These are phyloP conservation scores for Pachyseris speciosa DNA, from an alignment of 64 coral and sea anemone species.

Conservation along the genomic window DNA sequence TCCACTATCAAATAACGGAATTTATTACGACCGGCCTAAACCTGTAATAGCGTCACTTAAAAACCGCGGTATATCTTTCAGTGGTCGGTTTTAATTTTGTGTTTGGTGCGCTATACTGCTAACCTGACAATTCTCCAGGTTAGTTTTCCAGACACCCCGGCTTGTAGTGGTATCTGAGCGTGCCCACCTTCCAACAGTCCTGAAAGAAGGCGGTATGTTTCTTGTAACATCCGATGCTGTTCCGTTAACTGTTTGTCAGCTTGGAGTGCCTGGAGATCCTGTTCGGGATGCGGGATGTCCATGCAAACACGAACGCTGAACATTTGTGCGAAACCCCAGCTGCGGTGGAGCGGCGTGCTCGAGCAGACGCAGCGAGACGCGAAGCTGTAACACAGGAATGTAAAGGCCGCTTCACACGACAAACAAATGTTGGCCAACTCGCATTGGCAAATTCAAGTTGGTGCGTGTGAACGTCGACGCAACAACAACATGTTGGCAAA, in stretches of 20 bases:
- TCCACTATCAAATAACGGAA: too few relatives aligned
- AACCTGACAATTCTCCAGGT: not conserved
- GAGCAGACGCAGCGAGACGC: not conserved
- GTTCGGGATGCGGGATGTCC: conserved; percentile 44
- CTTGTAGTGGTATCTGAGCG: not conserved
- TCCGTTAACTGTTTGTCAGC: conserved; percentile 40
- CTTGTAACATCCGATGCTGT: conserved; percentile 56
- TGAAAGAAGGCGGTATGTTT: too few relatives aligned
- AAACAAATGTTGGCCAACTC: too few relatives aligned
- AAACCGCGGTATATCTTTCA: not conserved
- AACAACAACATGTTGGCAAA: too few relatives aligned
- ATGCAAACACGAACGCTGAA: conserved; percentile 38
- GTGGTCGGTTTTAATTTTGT: not conserved
- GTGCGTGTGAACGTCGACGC: too few relatives aligned
- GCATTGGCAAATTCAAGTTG: too few relatives aligned
- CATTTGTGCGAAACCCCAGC: not conserved
- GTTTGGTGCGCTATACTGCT: not conserved
- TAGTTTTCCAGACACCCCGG: not conserved
- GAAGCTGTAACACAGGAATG: conserved; percentile 62
- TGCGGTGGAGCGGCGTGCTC: conserved; percentile 68
- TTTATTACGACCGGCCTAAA: too few relatives aligned
- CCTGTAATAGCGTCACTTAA: too few relatives aligned
- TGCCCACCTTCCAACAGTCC: not conserved
- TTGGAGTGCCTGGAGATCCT: conserved; percentile 63
- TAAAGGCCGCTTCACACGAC: too few relatives aligned